Conservation (phyloP, 2,888 invertebrate genomes). For the Athripsodes cinereus region DNA sequence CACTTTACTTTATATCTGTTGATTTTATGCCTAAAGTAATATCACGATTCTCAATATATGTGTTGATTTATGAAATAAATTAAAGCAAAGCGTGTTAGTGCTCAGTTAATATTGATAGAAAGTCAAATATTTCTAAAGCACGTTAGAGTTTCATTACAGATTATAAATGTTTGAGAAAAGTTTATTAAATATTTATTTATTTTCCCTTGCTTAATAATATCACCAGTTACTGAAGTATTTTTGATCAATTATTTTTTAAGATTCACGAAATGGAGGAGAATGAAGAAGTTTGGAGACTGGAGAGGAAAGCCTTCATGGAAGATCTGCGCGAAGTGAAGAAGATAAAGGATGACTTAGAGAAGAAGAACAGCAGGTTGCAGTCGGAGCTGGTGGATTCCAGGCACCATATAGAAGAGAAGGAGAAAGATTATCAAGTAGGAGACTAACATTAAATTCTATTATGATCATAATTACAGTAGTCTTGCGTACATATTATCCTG, state of each 20-base stretch:
- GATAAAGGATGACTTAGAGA: slow-evolving; percentile 44
- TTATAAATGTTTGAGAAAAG: not conserved
- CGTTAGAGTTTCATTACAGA: no score
- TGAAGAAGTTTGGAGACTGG: slow-evolving; percentile 49
- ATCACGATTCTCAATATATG: no score
- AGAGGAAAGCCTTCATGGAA: slow-evolving; percentile 50
- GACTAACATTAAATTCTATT: no score
- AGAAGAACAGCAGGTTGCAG: slow-evolving; percentile 42
- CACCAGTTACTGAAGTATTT: no score
- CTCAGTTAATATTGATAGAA: no score
- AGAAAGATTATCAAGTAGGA: not conserved
- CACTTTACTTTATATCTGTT: not conserved
- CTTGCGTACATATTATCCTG: no score
- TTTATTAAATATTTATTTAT: not conserved
- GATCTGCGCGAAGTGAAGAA: slow-evolving; percentile 47
- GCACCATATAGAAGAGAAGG: not conserved
- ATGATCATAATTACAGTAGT: no score
- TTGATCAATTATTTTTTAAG: slow-evolving; percentile 35
- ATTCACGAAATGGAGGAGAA: slow-evolving; percentile 54
- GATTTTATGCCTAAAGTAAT: no score
- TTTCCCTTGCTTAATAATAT: no score
- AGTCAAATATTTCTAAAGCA: no score
- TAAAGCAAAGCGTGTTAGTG: no score
- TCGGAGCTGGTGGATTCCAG: slow-evolving; percentile 28
- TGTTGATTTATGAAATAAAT: no score